Evolutionary conservation across 64 coral and sea anemone species (phyloP).

Genomic region (Stichodactyla helianthus): DNA sequence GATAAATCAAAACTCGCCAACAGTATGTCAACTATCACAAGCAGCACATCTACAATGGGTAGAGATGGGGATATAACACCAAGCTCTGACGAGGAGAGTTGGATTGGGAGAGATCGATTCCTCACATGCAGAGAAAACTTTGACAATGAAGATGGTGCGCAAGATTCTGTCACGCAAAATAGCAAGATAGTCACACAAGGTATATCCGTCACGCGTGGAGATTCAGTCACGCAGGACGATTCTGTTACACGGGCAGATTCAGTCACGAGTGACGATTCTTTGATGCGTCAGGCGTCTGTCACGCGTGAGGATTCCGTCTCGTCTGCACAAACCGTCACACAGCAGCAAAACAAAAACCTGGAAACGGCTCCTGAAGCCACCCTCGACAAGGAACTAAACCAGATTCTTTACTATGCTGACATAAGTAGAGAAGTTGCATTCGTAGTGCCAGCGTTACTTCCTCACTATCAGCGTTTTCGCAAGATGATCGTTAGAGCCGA

Average conservation of each 20-base stretch:
- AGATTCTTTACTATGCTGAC: conserved; percentile 91
- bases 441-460: conserved; percentile 74
- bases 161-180: not conserved
- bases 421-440: conserved; percentile 86
- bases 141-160: conserved; percentile 17
- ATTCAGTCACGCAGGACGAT: not conserved
- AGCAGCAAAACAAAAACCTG: not conserved
- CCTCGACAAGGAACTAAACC: conserved; percentile 45
- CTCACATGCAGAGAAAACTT: not conserved
- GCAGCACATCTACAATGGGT: conserved; percentile 39
- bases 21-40: conserved; percentile 65
- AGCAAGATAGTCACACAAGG: not conserved
- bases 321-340: not conserved
- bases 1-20: conserved; percentile 14
- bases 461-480: conserved; percentile 63
- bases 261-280: not conserved
- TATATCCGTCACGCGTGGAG: not conserved
- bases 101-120: not conserved
- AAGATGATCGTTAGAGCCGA: conserved; percentile 34
- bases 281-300: not conserved
- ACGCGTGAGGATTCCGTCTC: not conserved
- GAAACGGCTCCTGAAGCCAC: not conserved
- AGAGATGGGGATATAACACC: conserved; percentile 12
- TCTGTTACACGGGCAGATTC: not conserved
- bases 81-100: conserved; percentile 18